Conservation (phyloP, 1,140 invertebrate genomes). For the Diabrotica undecimpunctata region DNA sequence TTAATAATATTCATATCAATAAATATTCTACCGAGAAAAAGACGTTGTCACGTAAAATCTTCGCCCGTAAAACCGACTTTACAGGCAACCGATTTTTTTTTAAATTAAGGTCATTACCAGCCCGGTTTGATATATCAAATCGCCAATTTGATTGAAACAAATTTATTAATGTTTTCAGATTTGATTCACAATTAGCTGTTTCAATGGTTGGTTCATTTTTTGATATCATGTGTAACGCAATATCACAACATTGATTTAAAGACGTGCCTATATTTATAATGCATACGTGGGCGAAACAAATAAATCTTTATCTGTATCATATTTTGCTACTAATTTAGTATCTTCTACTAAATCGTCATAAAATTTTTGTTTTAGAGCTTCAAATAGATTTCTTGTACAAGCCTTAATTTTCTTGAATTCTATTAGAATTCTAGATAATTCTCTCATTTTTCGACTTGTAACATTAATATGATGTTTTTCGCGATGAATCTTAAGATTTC, state of each 20-base stretch:
- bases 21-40: too few species aligned
- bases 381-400: conserved; percentile 21
- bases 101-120: conserved; percentile 38
- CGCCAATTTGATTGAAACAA: conserved; percentile 29
- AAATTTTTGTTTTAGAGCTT: conserved; percentile 25
- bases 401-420: conserved; percentile 26
- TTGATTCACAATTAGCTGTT: conserved; percentile 24
- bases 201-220: conserved; percentile 15
- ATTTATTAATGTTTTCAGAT: conserved; percentile 32
- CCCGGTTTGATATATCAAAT: conserved; percentile 33
- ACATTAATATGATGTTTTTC: conserved; percentile 30
- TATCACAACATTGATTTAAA: conserved; percentile 34
- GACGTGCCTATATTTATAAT: conserved; percentile 31
- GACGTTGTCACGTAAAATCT: too few species aligned
- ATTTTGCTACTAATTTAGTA: conserved; percentile 23
- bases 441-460: conserved; percentile 30
- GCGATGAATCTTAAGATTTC: conserved; percentile 27
- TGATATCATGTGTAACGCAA: conserved; percentile 18
- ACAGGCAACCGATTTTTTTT: too few species aligned
- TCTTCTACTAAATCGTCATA: conserved; percentile 25
- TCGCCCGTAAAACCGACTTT: too few species aligned
- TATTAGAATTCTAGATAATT: too few species aligned
- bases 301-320: conserved; percentile 21
- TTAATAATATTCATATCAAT: too few species aligned
- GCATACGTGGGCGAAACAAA: conserved; percentile 30